These are phyloP conservation scores for Madoqua kirkii DNA, from an alignment of 2,113 vertebrate genomes.

Conservation along the genomic window DNA sequence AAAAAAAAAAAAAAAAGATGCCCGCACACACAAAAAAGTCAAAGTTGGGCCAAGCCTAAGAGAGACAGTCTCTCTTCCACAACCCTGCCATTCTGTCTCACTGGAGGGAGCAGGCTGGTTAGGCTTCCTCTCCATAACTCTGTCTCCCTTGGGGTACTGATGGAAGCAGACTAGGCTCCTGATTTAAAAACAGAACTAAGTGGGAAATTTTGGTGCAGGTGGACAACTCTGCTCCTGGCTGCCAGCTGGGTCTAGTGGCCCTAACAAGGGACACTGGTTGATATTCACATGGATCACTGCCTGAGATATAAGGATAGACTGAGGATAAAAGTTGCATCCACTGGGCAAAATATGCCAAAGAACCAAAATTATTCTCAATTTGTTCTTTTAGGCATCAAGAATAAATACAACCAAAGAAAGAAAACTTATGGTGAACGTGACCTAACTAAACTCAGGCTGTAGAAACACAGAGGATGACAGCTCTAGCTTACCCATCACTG, in stretches of 20 bases:
- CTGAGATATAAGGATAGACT: slow-evolving; percentile 26
- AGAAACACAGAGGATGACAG: not conserved
- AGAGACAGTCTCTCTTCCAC: not conserved
- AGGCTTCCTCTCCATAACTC: not conserved
- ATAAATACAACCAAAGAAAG: slow-evolving; percentile 39
- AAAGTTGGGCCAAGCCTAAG: not conserved
- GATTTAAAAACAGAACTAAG: not conserved
- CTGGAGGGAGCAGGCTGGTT: too few relatives aligned
- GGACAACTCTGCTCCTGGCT: not conserved
- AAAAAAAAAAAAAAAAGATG: not conserved
- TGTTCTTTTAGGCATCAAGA: slow-evolving; percentile 29
- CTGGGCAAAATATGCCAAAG: slow-evolving; percentile 38
- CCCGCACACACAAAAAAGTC: not conserved
- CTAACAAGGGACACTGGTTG: not conserved
- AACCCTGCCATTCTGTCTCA: too few relatives aligned
- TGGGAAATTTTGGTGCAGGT: not conserved
- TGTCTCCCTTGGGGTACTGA: accelerated
- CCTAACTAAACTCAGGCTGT: not conserved
- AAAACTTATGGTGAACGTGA: not conserved
- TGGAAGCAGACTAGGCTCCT: too few relatives aligned
- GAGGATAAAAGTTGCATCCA: slow-evolving; percentile 51
- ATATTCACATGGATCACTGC: not conserved
- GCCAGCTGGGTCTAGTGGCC: not conserved
- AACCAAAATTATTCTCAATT: not conserved
- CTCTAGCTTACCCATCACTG: not conserved